phyloP scores from a whole-genome alignment of 2,113 vertebrate species.

The Micronycteris hirsuta region DNA sequence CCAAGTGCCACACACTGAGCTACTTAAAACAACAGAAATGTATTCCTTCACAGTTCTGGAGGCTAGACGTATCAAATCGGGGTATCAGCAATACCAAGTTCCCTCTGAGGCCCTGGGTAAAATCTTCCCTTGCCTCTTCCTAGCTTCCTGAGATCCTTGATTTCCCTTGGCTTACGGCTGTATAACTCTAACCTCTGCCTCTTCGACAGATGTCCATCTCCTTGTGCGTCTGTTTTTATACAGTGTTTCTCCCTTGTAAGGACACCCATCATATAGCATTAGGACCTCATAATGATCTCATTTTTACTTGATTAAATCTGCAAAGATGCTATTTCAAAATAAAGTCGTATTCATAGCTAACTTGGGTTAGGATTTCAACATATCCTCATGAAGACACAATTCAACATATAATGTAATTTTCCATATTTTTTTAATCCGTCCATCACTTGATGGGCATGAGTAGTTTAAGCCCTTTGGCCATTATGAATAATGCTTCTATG shows the following conservation, averaged over 20 bases:
- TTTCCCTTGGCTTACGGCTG: neutral
- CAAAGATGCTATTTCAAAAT: neutral
- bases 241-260: neutral
- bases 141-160: neutral
- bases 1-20: neutral
- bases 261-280: neutral
- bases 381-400: neutral
- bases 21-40: neutral
- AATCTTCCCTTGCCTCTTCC: neutral
- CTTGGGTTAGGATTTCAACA: neutral
- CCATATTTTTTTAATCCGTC: neutral
- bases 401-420: neutral
- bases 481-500: neutral
- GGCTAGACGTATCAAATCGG: neutral
- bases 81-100: neutral
- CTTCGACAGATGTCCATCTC: neutral
- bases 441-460: neutral
- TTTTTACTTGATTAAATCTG: neutral
- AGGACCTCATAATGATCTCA: neutral
- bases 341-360: neutral
- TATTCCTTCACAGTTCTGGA: neutral
- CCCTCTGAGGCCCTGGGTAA: neutral
- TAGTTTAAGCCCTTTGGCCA: neutral
- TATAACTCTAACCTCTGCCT: neutral
- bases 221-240: neutral